A percentile compares a stretch with the other conserved stretches of the same genome.
Evolutionary conservation across 1,140 invertebrate genomes (phyloP).

Genomic region (Semibalanus balanoides): DNA sequence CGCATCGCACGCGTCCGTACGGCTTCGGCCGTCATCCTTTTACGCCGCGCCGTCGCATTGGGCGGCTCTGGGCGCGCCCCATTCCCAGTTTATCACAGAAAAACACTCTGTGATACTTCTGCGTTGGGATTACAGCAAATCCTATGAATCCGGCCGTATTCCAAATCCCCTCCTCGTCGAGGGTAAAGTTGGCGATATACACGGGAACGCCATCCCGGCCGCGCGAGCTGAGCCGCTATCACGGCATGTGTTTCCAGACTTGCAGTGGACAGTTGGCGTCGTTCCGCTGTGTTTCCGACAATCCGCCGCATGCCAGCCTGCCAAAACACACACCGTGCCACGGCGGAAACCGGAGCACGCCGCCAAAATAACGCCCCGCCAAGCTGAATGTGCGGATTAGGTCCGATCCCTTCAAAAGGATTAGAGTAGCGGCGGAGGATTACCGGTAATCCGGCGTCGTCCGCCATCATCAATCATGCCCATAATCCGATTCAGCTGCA

Average conservation of each 20-base stretch:
- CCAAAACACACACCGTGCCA: too few species aligned
- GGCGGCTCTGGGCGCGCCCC: too few species aligned
- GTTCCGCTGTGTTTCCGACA: too few species aligned
- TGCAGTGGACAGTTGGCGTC: too few species aligned
- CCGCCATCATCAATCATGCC: not conserved
- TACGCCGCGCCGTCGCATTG: not conserved
- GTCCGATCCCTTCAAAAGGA: not conserved
- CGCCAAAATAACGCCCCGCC: not conserved
- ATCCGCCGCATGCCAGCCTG: too few species aligned
- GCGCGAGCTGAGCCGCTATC: too few species aligned
- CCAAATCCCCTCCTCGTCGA: not conserved
- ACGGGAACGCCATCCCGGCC: not conserved
- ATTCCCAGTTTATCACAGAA: constrained; percentile 1
- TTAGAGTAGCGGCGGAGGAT: not conserved
- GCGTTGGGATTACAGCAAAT: not conserved
- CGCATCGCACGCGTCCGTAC: not conserved
- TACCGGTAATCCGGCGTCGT: not conserved
- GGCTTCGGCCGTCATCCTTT: not conserved
- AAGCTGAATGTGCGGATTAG: not conserved
- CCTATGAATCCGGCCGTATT: constrained; percentile 1
- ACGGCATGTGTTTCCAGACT: too few species aligned
- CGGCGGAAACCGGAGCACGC: not conserved
- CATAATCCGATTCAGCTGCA: not conserved
- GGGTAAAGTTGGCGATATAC: not conserved
- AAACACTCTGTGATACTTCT: not conserved